phyloP scores from a whole-genome alignment of 2,797 vertebrate species.

The Lophotriccus pileatus region DNA sequence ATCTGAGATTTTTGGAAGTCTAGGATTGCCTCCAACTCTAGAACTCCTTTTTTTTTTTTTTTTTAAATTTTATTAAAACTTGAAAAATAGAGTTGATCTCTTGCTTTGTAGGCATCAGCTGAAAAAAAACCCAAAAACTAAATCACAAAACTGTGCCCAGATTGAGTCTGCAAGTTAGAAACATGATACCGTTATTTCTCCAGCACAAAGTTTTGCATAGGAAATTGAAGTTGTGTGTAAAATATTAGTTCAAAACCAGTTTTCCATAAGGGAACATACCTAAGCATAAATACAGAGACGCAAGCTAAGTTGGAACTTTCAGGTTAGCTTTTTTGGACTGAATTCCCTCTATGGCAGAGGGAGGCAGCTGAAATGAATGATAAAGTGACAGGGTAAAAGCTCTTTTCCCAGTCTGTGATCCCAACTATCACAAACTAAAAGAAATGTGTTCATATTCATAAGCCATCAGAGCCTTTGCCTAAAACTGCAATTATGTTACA shows the following conservation, averaged over 20 bases:
- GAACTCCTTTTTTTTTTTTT: neutral
- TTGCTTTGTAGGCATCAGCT: neutral
- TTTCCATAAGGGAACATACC: neutral
- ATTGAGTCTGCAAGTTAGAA: neutral
- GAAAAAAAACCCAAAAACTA: rapidly evolving
- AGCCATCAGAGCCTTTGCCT: neutral
- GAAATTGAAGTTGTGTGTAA: neutral
- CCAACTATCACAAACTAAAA: neutral
- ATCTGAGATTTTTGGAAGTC: neutral
- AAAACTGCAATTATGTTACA: neutral
- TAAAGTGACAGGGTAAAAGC: neutral
- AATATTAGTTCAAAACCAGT: neutral
- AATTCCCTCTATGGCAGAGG: neutral
- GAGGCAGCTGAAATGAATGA: neutral
- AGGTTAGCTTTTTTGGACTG: neutral
- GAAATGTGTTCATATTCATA: neutral
- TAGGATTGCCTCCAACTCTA: neutral
- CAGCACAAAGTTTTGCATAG: neutral
- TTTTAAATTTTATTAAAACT: conserved; percentile 26
- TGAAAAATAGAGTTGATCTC: neutral
- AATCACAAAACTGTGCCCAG: neutral
- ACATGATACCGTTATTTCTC: neutral
- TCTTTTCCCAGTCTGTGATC: neutral
- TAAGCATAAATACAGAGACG: neutral
- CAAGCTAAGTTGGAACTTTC: neutral